Conservation (phyloP, 1,140 invertebrate species). For the Ceratosolen fusciceps region DNA sequence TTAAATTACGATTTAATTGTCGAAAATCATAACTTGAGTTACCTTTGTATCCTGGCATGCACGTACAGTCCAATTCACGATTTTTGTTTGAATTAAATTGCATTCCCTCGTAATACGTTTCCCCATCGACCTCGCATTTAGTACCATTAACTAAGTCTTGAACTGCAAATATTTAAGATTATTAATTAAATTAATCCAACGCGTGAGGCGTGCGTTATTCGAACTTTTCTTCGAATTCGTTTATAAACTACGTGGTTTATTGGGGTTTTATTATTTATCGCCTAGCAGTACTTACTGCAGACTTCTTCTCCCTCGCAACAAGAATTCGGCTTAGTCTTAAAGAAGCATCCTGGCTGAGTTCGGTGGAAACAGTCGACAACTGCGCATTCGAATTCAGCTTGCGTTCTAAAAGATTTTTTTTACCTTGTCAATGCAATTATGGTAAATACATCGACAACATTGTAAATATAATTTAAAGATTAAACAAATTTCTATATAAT, state of each 20-base stretch:
- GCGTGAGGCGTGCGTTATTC: too few relatives aligned
- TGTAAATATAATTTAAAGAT: too few relatives aligned
- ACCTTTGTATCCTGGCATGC: conserved; percentile 50
- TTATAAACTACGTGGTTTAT: too few relatives aligned
- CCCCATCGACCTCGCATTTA: conserved; percentile 56
- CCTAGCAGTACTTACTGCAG: not conserved
- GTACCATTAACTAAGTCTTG: not conserved
- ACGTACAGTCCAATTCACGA: conserved; percentile 46
- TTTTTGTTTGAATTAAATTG: conserved; percentile 44
- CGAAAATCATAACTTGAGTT: not conserved
- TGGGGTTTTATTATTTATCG: too few relatives aligned
- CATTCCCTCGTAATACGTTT: conserved; percentile 55
- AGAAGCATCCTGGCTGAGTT: not conserved
- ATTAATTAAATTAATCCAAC: too few relatives aligned
- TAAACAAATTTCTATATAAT: too few relatives aligned
- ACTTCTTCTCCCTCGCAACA: not conserved
- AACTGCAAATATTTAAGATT: too few relatives aligned
- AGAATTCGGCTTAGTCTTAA: not conserved
- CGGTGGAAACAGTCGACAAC: not conserved
- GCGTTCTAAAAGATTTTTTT: too few relatives aligned
- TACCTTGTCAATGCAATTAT: too few relatives aligned
- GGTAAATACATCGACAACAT: too few relatives aligned
- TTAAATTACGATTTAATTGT: too few relatives aligned
- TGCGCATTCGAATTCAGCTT: not conserved
- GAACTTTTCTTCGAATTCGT: too few relatives aligned